Base-by-base conservation (phyloP, 1,140 invertebrate genomes). In the Mizuhopecten yessoensis region DNA sequence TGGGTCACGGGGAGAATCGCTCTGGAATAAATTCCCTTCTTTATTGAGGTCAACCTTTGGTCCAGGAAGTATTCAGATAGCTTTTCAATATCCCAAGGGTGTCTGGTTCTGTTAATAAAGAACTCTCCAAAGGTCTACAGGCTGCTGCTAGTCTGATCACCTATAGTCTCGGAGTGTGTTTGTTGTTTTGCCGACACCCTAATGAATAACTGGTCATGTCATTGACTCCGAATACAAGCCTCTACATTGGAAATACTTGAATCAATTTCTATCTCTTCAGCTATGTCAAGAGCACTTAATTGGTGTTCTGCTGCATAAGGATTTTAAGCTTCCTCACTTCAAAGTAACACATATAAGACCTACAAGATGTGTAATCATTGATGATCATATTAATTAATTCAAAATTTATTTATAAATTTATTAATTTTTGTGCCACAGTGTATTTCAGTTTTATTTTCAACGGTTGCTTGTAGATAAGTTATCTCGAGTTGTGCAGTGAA, bases 21-120 rank as follows among this genome's bases (percentile, higher is more conserved):
- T 75, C 5, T 75, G 17, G 57, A 75, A 75, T n/a, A n/a, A n/a
- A n/a, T n/a, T n/a, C n/a, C n/a, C n/a, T n/a, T 75, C 23, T 29
- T 17, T 75, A 75, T 75, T 75, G n/a, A 75, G 57, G 57, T 75
- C 57, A 75, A n/a, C n/a, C 11, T 29, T 75, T 75, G n/a, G 57
- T 29, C 57, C n/a, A 75, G 57, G n/a, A 29, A 75, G 23, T 75
- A n/a, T 75, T n/a, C 23, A 29, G 57, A 29, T 75, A 75, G 57
- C n/a, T 75, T 75, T 75, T 13, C 57, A n/a, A 29, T 75, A 75
- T 75, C 57, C 57, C 57, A 29, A 13, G 23, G 11, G 57, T 29
- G 57, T 75, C 57, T 75, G n/a, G 23, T 75, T 75, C 57, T 13
- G 1, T 29, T 29, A 75, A 75, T 75, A 57, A 57, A 57, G 45